A percentile compares a stretch with the other conserved stretches of the same genome.
phyloP scores from a whole-genome alignment of 2,888 invertebrate genomes.

The Cotesia congregata region DNA sequence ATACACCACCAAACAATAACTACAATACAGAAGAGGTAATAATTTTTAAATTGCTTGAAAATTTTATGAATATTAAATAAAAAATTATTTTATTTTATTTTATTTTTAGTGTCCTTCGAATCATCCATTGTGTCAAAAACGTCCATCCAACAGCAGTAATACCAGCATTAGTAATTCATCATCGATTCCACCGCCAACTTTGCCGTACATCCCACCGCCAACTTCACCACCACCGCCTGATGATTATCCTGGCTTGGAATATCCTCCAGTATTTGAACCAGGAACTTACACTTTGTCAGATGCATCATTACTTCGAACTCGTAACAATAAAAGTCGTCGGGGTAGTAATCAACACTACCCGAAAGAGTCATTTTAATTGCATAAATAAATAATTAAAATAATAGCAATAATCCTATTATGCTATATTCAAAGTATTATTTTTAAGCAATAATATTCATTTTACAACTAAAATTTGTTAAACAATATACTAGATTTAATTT shows the following conservation, averaged over 20 bases:
- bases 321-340: slow-evolving; percentile 52
- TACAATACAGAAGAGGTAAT: slow-evolving; percentile 40
- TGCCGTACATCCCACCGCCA: slow-evolving; percentile 65
- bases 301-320: slow-evolving; percentile 65
- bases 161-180: slow-evolving; percentile 54
- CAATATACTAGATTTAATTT: not conserved
- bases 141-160: slow-evolving; percentile 51
- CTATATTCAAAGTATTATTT: not conserved
- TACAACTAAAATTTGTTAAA: not conserved
- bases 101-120: slow-evolving; percentile 49
- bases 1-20: slow-evolving; percentile 45
- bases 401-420: not conserved
- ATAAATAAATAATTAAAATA: not conserved
- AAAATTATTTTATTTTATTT: slow-evolving; percentile 26
- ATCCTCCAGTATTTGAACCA: slow-evolving; percentile 88
- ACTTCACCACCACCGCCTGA: slow-evolving; percentile 72
- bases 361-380: slow-evolving; percentile 4
- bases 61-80: not conserved
- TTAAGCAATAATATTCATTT: not conserved
- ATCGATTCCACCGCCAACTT: slow-evolving; percentile 56
- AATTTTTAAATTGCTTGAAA: not conserved
- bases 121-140: slow-evolving; percentile 55
- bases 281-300: slow-evolving; percentile 84
- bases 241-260: slow-evolving; percentile 86
- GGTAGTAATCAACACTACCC: not conserved